These are phyloP conservation scores for Patella ulyssiponensis DNA, from an alignment of 2,888 invertebrate genomes.

Conservation along the genomic window DNA sequence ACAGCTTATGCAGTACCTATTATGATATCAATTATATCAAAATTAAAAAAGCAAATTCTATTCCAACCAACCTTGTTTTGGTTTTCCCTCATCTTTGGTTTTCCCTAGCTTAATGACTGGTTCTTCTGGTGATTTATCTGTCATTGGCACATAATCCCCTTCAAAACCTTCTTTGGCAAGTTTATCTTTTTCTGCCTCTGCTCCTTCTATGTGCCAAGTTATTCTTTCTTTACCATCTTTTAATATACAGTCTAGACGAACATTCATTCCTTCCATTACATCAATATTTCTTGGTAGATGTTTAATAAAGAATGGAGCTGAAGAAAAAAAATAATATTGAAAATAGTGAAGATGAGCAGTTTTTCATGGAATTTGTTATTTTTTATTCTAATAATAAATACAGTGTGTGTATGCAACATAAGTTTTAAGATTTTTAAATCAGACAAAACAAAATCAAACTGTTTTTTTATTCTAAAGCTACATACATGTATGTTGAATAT, in stretches of 20 bases:
- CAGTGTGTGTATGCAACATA: no score
- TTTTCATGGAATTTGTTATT: no score
- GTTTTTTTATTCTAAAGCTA: no score
- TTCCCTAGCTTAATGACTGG: not conserved
- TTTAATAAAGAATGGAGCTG: constrained; percentile 67
- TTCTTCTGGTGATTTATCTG: constrained; percentile 19
- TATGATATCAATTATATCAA: no score
- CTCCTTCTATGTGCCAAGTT: constrained; percentile 50
- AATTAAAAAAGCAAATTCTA: no score
- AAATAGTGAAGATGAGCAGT: not conserved
- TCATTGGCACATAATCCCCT: constrained; percentile 55
- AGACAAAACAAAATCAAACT: no score
- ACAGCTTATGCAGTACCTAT: not conserved
- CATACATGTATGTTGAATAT: no score
- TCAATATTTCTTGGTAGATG: constrained; percentile 63
- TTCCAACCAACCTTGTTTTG: not conserved
- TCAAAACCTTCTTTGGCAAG: constrained; percentile 54
- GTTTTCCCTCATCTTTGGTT: not conserved
- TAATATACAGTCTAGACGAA: constrained; percentile 81
- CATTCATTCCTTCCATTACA: constrained; percentile 64
- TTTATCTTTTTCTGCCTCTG: constrained; percentile 44
- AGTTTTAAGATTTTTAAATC: no score
- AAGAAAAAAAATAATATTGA: constrained; percentile 22
- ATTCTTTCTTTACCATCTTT: constrained; percentile 73
- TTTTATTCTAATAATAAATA: no score